Percentiles rank a stretch among this genome's conserved stretches.
These are phyloP conservation scores for Bombus consobrinus DNA, from an alignment of 1,140 invertebrate species.

Conservation along the genomic window DNA sequence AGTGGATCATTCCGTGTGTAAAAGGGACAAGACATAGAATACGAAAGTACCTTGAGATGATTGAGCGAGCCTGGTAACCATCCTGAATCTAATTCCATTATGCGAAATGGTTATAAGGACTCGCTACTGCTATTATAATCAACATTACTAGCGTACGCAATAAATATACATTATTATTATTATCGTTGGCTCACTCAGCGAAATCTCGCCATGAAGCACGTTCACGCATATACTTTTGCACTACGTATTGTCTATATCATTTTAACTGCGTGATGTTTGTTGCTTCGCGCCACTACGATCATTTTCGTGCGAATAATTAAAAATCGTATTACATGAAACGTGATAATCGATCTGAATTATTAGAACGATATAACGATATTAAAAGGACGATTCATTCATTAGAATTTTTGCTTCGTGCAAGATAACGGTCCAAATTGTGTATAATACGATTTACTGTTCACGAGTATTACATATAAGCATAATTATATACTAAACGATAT, in stretches of 20 bases:
- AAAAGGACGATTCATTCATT: too few species aligned
- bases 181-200: slow-evolving; percentile 48
- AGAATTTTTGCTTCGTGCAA: too few species aligned
- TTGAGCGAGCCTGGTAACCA: slow-evolving; percentile 38
- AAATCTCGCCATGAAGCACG: not conserved
- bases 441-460: too few species aligned
- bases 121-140: slow-evolving; percentile 68
- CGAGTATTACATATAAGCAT: too few species aligned
- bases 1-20: slow-evolving; percentile 1
- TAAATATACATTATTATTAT: slow-evolving; percentile 71
- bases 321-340: not conserved
- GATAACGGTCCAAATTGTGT: too few species aligned
- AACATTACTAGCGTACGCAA: slow-evolving; percentile 50
- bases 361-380: too few species aligned
- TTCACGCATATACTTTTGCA: not conserved
- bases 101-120: slow-evolving; percentile 59
- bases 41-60: slow-evolving; percentile 47
- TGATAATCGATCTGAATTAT: too few species aligned
- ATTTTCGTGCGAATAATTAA: not conserved
- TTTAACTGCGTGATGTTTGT: not conserved
- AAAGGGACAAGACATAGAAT: slow-evolving; percentile 29
- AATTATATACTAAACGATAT: not conserved
- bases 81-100: slow-evolving; percentile 72
- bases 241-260: not conserved
- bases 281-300: not conserved